Base-by-base conservation (phyloP, 1,140 invertebrate species). In the Eurosta solidaginis region DNA sequence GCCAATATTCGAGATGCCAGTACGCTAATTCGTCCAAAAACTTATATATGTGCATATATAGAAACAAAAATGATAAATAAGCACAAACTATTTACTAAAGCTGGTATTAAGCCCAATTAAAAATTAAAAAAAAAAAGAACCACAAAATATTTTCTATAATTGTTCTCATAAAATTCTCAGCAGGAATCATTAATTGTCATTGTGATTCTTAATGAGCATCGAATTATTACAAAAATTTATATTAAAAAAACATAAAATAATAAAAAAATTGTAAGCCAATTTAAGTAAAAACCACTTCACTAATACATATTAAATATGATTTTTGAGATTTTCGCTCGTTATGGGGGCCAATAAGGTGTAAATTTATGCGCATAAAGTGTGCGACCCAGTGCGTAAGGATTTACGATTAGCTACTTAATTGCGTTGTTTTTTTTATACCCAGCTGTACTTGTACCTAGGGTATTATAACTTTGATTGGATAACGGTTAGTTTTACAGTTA, bases 291-390 rank as follows among this genome's bases (percentile, higher is more conserved):
- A 68, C 59, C 59, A 68, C 59, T 68, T 59, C 27, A 7, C 42
- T 44, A 6, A 44, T 47, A 47, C 45, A 47, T 54, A 1, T 17
- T 49, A 49, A 49, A 12, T 54, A 25, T 54, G 22, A 25, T 54
- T 54, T n/a, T 68, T 68, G 59, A n/a, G 17, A 68, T 68, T 68
- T 68, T 68, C 59, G 22, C 73, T 74, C 40, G 44, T 20, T 76
- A 76, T 50, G 47, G 75, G 45, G 75, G 75, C 45, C 75, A 76
- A 76, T 76, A 76, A 76, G 44, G 75, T 76, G 75, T 76, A 76
- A 76, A 76, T 76, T 76, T 76, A 76, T 76, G 75, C 40, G 42
- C 59, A 68, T 68, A 68, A n/a, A 68, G 59, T 68, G 59, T 68
- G 59, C 59, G 59, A 68, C 36, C 33, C 33, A 68, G 33, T 68